These are phyloP conservation scores for Agrilus mali DNA, from an alignment of 2,888 invertebrate genomes.

Conservation along the genomic window DNA sequence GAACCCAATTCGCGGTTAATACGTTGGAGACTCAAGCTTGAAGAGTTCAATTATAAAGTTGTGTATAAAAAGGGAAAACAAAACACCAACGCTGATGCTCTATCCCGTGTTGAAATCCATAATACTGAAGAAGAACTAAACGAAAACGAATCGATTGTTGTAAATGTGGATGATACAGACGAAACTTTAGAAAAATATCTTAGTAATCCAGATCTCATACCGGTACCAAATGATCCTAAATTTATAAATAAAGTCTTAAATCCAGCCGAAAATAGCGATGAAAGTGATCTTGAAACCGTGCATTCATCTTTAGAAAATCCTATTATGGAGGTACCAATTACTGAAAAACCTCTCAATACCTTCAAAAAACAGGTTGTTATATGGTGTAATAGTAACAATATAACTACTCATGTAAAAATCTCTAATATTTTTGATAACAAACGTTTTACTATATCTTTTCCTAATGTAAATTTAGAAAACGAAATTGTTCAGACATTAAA, in stretches of 20 bases:
- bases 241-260: no score
- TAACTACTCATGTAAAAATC: not conserved
- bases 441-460: not conserved
- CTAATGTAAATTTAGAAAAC: constrained; percentile 4
- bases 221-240: no score
- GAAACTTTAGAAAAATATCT: not conserved
- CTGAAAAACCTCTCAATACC: not conserved
- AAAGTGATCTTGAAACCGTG: no score
- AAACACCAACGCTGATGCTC: constrained; percentile 19
- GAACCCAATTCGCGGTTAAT: constrained; percentile 25
- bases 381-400: no score
- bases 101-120: constrained; percentile 12
- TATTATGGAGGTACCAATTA: not conserved
- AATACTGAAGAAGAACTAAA: not conserved
- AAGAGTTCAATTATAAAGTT: constrained; percentile 21
- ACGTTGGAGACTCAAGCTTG: constrained; percentile 24
- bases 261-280: no score
- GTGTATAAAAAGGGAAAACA: constrained; percentile 19
- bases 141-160: constrained; percentile 1
- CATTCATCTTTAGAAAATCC: not conserved
- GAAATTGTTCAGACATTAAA: constrained; percentile 6
- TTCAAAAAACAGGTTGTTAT: not conserved
- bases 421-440: constrained; percentile 2
- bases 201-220: not conserved
- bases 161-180: not conserved